Base-by-base conservation (phyloP, 2,888 invertebrate genomes). In the Orthosia incerta region DNA sequence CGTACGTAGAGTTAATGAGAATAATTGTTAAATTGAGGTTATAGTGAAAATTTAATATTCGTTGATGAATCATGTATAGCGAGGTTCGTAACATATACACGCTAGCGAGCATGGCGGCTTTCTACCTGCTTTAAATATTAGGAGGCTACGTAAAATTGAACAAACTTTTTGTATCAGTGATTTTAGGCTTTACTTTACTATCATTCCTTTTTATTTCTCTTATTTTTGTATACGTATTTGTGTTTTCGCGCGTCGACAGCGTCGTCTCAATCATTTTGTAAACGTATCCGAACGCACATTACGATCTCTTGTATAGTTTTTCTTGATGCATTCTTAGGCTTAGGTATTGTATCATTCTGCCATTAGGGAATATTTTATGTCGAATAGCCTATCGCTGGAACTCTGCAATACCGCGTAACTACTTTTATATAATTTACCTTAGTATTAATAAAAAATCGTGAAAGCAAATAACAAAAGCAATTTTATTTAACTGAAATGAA, bases 21-120 rank as follows among this genome's bases (percentile, higher is more conserved):
- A 89, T 92, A 92, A 94, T 95, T 95, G 94, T 95, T 95, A 93
- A 94, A 94, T 89, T 92, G 93, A 94, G 88, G 91, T 93, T 94
- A 93, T 95, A 95, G 94, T 92, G 87, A 94, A 95, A 95, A 95
- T 95, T 95, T 95, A 95, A 95, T 94, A 94, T 91, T 94, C 95
- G 95, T 95, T 95, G 89, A 93, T 90, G 90, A 91, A 93, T 93
- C 92, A 87, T 92, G 89, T 93, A 91, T 92, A 92, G 89, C 89
- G 89, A 88, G 88, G 83, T 87, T 85, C 78, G 85, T 84, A 81
- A 82, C 88, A 89, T 89, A 83, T 88, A 89, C 80, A 87, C 62
- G 81, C 83, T 83, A 81, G 74, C 66, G 71, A 74, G 83, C 83
- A 83, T 75, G 67, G 67, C 82, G 84, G 90, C 87, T 89, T 90